Conservation (phyloP, 30 jellyfish, hydroid and myxozoan species). For the Pseudorhiza aurosa region DNA sequence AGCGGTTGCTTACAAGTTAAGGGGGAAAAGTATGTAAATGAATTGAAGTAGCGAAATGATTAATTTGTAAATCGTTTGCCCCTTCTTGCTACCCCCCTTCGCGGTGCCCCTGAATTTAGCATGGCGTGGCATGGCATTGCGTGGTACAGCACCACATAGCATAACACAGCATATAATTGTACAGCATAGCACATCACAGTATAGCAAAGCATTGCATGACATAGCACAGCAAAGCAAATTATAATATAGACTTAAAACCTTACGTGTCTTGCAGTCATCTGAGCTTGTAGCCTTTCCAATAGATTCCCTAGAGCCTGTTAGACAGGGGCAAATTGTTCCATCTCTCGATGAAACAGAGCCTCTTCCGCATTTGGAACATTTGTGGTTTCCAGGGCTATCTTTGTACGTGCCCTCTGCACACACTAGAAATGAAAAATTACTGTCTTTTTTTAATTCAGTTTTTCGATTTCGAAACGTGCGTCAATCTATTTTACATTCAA, state of each 20-base stretch:
- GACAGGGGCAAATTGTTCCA: conserved; percentile 10
- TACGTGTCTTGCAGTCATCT: conserved; percentile 8
- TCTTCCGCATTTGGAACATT: conserved; percentile 4
- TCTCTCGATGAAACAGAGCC: conserved; percentile 12
- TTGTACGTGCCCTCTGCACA: conserved; percentile 25
- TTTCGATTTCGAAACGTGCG: no score
- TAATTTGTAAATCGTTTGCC: no score
- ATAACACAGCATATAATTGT: not conserved
- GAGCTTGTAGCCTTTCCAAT: not conserved
- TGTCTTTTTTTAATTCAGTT: no score
- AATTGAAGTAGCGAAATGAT: no score
- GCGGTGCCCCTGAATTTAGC: no score
- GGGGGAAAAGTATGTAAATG: no score
- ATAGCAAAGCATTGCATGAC: no score
- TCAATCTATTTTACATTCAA: no score
- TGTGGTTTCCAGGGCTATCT: not conserved
- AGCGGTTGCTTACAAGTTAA: no score
- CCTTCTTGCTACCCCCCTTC: no score
- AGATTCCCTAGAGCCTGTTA: conserved; percentile 17
- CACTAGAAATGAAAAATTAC: not conserved
- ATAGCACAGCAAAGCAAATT: not conserved
- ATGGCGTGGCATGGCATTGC: not conserved
- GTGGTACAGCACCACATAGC: not conserved
- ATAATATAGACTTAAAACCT: not conserved
- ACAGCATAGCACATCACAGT: not conserved